These are phyloP conservation scores for Lochmaea capreae DNA, from an alignment of 2,888 invertebrate species.

Conservation along the genomic window DNA sequence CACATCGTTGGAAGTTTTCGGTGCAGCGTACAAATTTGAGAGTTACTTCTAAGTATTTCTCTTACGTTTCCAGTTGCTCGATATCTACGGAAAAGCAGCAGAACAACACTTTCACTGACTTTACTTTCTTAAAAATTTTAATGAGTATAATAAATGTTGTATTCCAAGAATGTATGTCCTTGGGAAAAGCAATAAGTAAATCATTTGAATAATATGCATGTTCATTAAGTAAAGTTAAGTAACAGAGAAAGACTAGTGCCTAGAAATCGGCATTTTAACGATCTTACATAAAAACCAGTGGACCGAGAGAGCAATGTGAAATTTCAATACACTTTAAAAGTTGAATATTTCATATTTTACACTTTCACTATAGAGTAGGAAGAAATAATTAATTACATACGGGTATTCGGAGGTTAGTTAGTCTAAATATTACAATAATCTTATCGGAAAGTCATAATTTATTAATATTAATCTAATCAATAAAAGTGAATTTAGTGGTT, in stretches of 20 bases:
- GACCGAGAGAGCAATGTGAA: conserved; percentile 33
- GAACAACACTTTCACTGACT: too few relatives aligned
- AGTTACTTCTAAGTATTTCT: too few relatives aligned
- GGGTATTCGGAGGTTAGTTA: neutral
- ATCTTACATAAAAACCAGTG: conserved; percentile 39
- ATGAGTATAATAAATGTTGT: neutral
- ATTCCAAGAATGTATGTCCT: conserved; percentile 20
- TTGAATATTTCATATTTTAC: conserved; percentile 10
- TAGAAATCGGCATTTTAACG: conserved; percentile 30
- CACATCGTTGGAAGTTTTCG: too few relatives aligned
- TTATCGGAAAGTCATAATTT: too few relatives aligned
- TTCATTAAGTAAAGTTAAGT: conserved; percentile 24
- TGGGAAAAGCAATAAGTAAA: conserved; percentile 14
- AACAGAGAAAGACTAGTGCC: conserved; percentile 24
- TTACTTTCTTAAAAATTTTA: neutral
- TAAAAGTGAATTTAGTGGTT: too few relatives aligned
- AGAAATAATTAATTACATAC: conserved; percentile 19
- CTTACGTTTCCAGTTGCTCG: too few relatives aligned
- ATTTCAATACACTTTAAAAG: conserved; percentile 38
- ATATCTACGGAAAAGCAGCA: too few relatives aligned
- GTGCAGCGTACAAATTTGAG: too few relatives aligned
- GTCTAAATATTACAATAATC: too few relatives aligned
- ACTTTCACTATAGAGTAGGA: conserved; percentile 37
- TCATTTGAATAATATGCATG: conserved; percentile 27
- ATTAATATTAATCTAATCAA: too few relatives aligned